Evolutionary conservation across 2,797 vertebrate genomes (phyloP).

Genomic region (Synaphobranchus kaupii): DNA sequence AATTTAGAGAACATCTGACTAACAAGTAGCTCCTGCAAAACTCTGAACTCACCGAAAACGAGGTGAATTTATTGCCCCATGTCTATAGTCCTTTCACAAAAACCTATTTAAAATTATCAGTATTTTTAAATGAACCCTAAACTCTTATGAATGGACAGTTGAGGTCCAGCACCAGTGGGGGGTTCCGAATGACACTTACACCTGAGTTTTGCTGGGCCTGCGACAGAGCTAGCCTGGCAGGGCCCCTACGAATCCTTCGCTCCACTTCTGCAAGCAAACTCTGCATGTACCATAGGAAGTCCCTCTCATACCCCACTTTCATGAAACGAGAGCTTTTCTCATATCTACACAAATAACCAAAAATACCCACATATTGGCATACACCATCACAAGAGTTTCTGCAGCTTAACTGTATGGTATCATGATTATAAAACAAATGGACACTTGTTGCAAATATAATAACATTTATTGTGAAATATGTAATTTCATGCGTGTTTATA

Average conservation of each 20-base stretch:
- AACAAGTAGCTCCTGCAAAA: too few relatives aligned
- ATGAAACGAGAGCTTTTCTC: constrained; percentile 97
- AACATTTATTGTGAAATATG: too few relatives aligned
- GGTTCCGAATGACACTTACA: constrained; percentile 68
- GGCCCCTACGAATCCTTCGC: constrained; percentile 92
- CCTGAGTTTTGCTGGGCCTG: constrained; percentile 94
- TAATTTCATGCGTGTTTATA: too few relatives aligned
- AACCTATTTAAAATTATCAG: not conserved
- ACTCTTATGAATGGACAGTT: not conserved
- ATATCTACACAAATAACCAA: constrained; percentile 72
- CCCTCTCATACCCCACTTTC: constrained; percentile 97
- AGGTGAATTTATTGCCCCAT: not conserved
- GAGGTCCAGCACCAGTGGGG: not conserved
- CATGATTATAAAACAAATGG: not conserved
- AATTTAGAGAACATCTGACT: not conserved
- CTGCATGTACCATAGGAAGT: constrained; percentile 95
- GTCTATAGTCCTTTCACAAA: not conserved
- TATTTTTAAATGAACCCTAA: not conserved
- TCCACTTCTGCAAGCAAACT: constrained; percentile 95
- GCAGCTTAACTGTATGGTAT: not conserved
- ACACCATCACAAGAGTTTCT: not conserved
- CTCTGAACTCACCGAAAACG: not conserved
- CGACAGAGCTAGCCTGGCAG: constrained; percentile 92
- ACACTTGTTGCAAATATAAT: too few relatives aligned
- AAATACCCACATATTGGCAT: not conserved